A percentile compares a stretch with the other conserved stretches of the same genome.
phyloP scores from a whole-genome alignment of 2,797 vertebrate genomes.

The Myripristis jacobus region DNA sequence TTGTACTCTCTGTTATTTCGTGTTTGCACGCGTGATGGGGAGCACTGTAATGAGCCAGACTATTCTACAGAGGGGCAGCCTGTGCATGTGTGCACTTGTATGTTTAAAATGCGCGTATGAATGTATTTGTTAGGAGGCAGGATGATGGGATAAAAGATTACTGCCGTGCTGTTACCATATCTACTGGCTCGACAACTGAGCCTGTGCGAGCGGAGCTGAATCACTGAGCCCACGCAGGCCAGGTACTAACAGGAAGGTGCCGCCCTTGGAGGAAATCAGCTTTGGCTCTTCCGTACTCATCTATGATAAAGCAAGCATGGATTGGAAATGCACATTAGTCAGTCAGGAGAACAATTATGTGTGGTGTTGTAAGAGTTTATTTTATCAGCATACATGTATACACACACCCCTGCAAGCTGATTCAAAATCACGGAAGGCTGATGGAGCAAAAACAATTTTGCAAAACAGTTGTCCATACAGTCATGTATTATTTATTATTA shows the following conservation, averaged over 20 bases:
- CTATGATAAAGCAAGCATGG: constrained; percentile 18
- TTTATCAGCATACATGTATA: no score
- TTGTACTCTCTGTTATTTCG: no score
- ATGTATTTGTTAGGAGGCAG: constrained; percentile 42
- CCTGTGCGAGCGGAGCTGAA: constrained; percentile 68
- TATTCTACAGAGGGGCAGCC: no score
- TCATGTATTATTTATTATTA: no score
- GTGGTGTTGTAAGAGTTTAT: background rate
- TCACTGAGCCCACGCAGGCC: constrained; percentile 72
- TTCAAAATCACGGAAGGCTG: no score
- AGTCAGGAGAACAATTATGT: constrained; percentile 2
- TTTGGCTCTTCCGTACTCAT: constrained; percentile 34
- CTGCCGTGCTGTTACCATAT: constrained; percentile 55
- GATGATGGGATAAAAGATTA: constrained; percentile 26
- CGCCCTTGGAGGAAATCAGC: constrained; percentile 61
- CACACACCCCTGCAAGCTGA: no score
- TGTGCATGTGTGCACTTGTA: constrained; percentile 27
- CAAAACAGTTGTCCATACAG: no score
- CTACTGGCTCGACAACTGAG: constrained; percentile 58
- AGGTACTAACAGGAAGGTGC: constrained; percentile 61
- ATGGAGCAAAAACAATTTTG: no score
- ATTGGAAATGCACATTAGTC: background rate
- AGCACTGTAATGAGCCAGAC: no score
- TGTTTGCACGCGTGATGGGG: no score
- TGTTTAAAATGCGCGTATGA: constrained; percentile 5